These are phyloP conservation scores for Beaufortia kweichowensis DNA, from an alignment of 2,113 vertebrate genomes.

Conservation along the genomic window DNA sequence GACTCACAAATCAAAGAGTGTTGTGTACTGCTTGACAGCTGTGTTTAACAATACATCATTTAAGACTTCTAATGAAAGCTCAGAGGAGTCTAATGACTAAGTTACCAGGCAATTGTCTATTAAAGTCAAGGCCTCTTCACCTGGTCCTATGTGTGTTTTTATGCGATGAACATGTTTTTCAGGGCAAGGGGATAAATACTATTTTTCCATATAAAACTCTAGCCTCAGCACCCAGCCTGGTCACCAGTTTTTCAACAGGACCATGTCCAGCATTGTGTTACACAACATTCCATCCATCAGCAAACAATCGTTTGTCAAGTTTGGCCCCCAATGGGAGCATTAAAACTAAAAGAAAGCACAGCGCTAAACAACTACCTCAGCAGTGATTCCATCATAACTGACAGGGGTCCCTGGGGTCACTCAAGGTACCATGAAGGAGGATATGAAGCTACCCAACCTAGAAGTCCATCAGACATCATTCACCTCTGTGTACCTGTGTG, in stretches of 20 bases:
- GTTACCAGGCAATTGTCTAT: constrained; percentile 17
- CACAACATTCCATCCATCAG: constrained; percentile 26
- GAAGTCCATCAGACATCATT: constrained; percentile 40
- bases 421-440: constrained; percentile 38
- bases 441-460: constrained; percentile 22
- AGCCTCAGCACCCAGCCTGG: background rate
- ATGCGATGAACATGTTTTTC: background rate
- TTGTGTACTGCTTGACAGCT: constrained; percentile 16
- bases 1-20: constrained; percentile 21
- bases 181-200: background rate
- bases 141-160: constrained; percentile 6
- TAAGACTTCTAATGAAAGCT: constrained; percentile 24
- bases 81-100: constrained; percentile 14
- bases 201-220: background rate
- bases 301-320: constrained; percentile 8
- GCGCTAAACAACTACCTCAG: constrained; percentile 41
- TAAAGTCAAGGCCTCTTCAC: constrained; percentile 26
- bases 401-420: constrained; percentile 41
- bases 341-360: constrained; percentile 37
- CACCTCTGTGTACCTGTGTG: constrained; percentile 12
- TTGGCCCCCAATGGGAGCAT: constrained; percentile 19
- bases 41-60: constrained; percentile 30
- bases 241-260: constrained; percentile 9
- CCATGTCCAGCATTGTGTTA: constrained; percentile 8
- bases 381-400: constrained; percentile 44